Evolutionary conservation across 2,888 invertebrate species (phyloP).

Genomic region (Drosophila ustulata): DNA sequence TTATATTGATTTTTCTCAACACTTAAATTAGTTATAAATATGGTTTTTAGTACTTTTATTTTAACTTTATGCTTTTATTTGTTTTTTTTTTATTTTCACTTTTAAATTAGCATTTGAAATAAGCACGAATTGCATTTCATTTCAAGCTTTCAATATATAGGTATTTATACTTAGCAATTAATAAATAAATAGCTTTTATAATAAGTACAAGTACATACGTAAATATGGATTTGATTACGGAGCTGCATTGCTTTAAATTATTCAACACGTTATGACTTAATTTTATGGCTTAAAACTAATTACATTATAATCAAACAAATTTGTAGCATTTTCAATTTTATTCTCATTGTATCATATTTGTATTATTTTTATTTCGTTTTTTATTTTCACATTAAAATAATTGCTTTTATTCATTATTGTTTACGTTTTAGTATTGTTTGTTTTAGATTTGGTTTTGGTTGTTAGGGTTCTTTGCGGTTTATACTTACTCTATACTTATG

Average conservation of each 20-base stretch:
- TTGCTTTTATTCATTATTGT: conserved; percentile 78
- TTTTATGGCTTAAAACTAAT: conserved; percentile 49
- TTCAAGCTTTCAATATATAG: conserved; percentile 36
- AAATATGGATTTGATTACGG: conserved; percentile 28
- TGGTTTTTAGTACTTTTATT: conserved; percentile 18
- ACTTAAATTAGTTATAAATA: conserved; percentile 64
- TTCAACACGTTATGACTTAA: conserved; percentile 58
- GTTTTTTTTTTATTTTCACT: conserved; percentile 50
- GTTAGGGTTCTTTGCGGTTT: conserved; percentile 21
- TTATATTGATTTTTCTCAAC: conserved; percentile 51
- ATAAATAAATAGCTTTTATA: conserved; percentile 61
- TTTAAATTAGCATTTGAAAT: conserved; percentile 43
- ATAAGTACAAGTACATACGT: conserved; percentile 23
- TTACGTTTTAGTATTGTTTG: conserved; percentile 43
- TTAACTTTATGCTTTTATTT: conserved; percentile 32
- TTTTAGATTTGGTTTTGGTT: conserved; percentile 22
- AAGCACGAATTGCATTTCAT: conserved; percentile 63
- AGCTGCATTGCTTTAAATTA: conserved; percentile 63
- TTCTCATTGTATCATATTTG: conserved; percentile 17
- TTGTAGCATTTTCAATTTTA: conserved; percentile 37
- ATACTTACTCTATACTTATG: conserved; percentile 58
- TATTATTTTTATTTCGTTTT: conserved; percentile 49
- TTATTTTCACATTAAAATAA: conserved; percentile 76
- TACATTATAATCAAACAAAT: conserved; percentile 35
- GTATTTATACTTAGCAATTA: conserved; percentile 54